Evolutionary conservation across 2,888 invertebrate genomes (phyloP).

Genomic region (Neoaliturus tenellus): DNA sequence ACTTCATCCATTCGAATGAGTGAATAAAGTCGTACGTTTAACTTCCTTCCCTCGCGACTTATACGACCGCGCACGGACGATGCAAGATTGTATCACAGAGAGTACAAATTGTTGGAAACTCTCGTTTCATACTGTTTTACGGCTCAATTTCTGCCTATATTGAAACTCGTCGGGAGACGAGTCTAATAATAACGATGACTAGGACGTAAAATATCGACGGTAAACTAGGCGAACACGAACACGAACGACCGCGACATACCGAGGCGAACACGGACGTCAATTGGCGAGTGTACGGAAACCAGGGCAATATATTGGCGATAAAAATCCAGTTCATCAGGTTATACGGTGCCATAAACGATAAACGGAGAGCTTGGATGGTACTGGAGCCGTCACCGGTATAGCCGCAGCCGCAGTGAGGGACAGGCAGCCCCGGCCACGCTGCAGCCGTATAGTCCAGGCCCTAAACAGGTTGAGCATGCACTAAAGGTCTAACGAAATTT

Average conservation of each 20-base stretch:
- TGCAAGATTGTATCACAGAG: background rate
- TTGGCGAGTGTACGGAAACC: conserved; percentile 30
- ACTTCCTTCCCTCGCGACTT: background rate
- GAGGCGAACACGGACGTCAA: background rate
- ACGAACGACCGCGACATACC: background rate
- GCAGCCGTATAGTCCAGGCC: too few relatives aligned
- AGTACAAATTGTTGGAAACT: background rate
- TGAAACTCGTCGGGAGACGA: background rate
- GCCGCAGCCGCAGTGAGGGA: too few relatives aligned
- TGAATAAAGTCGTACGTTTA: background rate
- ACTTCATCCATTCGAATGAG: too few relatives aligned
- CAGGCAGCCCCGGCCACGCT: too few relatives aligned
- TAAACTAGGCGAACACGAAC: background rate
- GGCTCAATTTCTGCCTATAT: background rate
- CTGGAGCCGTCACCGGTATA: background rate
- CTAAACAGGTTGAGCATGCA: too few relatives aligned
- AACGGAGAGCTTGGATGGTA: background rate
- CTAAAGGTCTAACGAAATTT: too few relatives aligned
- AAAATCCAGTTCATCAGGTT: conserved; percentile 51
- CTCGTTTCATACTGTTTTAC: conserved; percentile 12
- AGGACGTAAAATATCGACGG: background rate
- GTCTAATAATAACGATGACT: background rate
- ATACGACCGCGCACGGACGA: background rate
- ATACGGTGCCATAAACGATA: conserved; percentile 1
- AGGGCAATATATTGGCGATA: conserved; percentile 27